Evolutionary conservation across 2,888 invertebrate genomes (phyloP).

Genomic region (Xylota sylvarum): DNA sequence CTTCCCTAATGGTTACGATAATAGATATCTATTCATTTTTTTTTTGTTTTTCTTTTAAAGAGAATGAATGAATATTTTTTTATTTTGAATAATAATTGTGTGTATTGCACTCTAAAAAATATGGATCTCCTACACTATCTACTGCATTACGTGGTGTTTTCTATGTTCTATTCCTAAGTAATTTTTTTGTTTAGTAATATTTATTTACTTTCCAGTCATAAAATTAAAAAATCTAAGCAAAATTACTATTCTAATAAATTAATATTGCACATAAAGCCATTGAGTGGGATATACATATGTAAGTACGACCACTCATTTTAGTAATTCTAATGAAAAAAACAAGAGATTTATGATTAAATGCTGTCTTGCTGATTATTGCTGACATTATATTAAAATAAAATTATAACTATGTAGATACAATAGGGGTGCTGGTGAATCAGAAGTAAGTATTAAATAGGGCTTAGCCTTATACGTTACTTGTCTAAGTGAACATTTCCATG

Average conservation of each 20-base stretch:
- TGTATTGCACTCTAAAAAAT: constrained; percentile 72
- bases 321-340: background rate
- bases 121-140: constrained; percentile 69
- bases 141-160: constrained; percentile 71
- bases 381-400: background rate
- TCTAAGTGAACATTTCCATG: constrained; percentile 35
- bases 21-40: constrained; percentile 35
- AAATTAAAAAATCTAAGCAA: constrained; percentile 22
- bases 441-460: constrained; percentile 19
- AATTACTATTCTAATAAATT: constrained; percentile 33
- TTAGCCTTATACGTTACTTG: constrained; percentile 18
- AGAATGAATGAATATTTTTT: constrained; percentile 58
- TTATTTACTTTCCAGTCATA: constrained; percentile 44
- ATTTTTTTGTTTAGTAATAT: constrained; percentile 7
- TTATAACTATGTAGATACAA: too few relatives aligned
- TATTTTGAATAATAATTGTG: constrained; percentile 59
- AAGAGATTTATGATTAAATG: background rate
- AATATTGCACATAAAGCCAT: constrained; percentile 55
- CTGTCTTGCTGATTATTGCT: constrained; percentile 3
- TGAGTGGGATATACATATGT: constrained; percentile 5
- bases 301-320: background rate
- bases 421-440: constrained; percentile 11
- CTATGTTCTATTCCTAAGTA: constrained; percentile 63
- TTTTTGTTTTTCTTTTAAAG: constrained; percentile 34
- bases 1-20: constrained; percentile 60